Evolutionary conservation across 2,888 invertebrate species (phyloP), one percentile per base, ranked within the genome.

Genomic region (Thelaira solivaga): DNA sequence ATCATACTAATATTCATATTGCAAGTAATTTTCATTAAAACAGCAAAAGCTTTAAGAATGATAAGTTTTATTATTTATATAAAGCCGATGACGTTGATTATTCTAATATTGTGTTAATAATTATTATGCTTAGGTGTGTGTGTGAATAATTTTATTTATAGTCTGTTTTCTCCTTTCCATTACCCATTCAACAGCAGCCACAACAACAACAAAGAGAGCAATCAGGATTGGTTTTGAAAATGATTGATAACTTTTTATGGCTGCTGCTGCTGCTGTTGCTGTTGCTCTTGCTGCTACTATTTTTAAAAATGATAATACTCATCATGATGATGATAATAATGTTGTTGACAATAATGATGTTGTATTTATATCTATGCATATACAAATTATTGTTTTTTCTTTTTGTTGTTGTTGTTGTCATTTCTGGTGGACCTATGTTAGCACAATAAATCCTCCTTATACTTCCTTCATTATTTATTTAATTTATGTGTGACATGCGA

Each of bases 361-460:
- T 67, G 55, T 4, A n/a, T n/a, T n/a, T n/a, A n/a, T n/a, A n/a
- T n/a, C n/a, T n/a, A n/a, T n/a, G n/a, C n/a, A n/a, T n/a, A n/a
- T n/a, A n/a, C n/a, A n/a, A n/a, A n/a, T n/a, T n/a, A n/a, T n/a
- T n/a, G n/a, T n/a, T n/a, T n/a, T n/a, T n/a, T n/a, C n/a, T n/a
- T 65, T 59, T 29, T 34, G 22, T 65, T 76, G 57, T 67, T 73
- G 55, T 59, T 71, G 75, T 62, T 68, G 74, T 72, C 61, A 59
- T 72, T 68, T 72, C 81, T 69, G 75, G n/a, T n/a, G n/a, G 80
- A 80, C 77, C 80, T 74, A 68, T 76, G 76, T 80, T 79, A 76
- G 59, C 81, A 65, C 76, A 81, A 82, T 81, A 80, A 82, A 82
- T 82, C 81, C n/a, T 82, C 80, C 80, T 80, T 78, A 77, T 57